Evolutionary conservation across 1,140 invertebrate genomes (phyloP), one percentile per base, ranked within the genome.

Genomic region (Phymastichus coffea): DNA sequence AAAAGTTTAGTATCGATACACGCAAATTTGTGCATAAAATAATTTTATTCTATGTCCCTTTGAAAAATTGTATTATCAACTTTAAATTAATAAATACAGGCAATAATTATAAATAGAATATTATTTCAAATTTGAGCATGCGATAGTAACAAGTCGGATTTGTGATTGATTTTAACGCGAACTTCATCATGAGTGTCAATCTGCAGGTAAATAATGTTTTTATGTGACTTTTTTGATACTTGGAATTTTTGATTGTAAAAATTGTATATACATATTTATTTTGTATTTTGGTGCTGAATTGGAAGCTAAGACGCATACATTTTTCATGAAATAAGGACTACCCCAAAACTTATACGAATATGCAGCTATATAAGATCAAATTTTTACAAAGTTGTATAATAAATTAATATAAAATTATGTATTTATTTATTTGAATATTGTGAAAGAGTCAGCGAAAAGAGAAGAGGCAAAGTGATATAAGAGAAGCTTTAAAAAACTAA

Each of bases 331-430:
- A 46, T 54, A 53, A 51, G 63, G 65, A 66, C 66, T 69, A 70
- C 47, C 61, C 28, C 43, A 43, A 48, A 2, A 14, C 30, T 26
- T 10, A 48, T 28, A 48, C 28, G 49, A 12, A 22, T 47, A 69
- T 73, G 70, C 68, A 74, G 47, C 28, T 35, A 78, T 71, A 75
- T 79, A 76, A 74, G 73, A 78, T 63, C 71, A 67, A 79, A 77
- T 79, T 79, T 78, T 77, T 78, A 77, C 73, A 75, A 76, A 74
- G 74, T 78, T 75, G 74, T 78, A 76, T 73, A 78, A 78, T 76
- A 74, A 79, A 78, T 77, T 76, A 77, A 75, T 74, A 76, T 77
- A 72, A 78, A 77, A 79, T 73, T 79, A 69, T 76, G 69, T 79
- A 78, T 78, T 78, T 79, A 79, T 78, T 79, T 79, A 76, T 78